Base-by-base conservation (phyloP, 2,888 invertebrate genomes). In the Drosophila colorata region DNA sequence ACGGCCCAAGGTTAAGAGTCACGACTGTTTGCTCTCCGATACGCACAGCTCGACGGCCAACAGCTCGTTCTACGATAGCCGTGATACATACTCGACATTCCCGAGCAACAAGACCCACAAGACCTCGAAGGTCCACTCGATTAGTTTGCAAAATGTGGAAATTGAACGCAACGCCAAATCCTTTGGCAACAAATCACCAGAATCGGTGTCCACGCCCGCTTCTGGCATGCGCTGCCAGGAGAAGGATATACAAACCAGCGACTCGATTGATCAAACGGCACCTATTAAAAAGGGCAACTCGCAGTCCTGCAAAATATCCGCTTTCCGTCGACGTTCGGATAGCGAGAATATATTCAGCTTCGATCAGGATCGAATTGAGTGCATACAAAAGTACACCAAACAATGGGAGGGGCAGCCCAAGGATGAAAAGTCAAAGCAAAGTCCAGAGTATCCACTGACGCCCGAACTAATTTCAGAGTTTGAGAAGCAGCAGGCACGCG, bases 281-380 rank as follows among this genome's bases (percentile, higher is more conserved):
- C 87, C 89, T 5, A 80, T 90, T 4, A 87, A 85, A 23, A 74
- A 65, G 13, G 76, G 80, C 0, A 90, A 90, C 35, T 90, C 91
- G 0, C 91, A 92, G 35, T 90, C 88, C 0, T 90, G 91, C 20
- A 92, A 91, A 74, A 91, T 91, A n/a, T 88, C 89, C 0, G 90
- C 91, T 0, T 94, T 93, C 80, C 94, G 95, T 20, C 94, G 95
- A 5, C 94, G 95, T 14, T 95, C 95, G 44, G 95, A 95, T n/a
- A 94, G 92, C 67, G 94, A 94, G 69, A 94, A 95, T 75, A 95
- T 96, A 6, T 96, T 96, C 84, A 95, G 95, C 90, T 96, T 96
- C 79, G 96, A 96, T 87, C 95, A 95, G 89, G 95, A 95, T 74
- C 94, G 95, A 85, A 96, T 96, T 65, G 95, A 95, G 87, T 95